A percentile compares a stretch with the other conserved stretches of the same genome.
phyloP scores from a whole-genome alignment of 1,140 invertebrate genomes.

The Polyergus mexicanus region DNA sequence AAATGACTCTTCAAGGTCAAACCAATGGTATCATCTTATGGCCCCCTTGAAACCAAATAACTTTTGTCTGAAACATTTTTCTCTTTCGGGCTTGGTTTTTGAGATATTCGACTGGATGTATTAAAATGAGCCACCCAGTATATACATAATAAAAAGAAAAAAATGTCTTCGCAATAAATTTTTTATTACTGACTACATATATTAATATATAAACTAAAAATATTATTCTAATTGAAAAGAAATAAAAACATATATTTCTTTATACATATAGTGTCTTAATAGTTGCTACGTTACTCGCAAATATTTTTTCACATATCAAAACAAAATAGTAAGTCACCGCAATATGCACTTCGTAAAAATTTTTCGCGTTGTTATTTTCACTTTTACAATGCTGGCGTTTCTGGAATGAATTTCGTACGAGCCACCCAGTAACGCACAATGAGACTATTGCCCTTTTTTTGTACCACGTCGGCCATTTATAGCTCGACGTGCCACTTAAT shows the following conservation, averaged over 20 bases:
- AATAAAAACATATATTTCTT: not conserved
- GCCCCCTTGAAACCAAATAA: too few relatives aligned
- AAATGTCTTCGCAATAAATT: not conserved
- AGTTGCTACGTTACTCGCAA: not conserved
- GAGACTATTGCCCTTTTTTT: conserved; percentile 66
- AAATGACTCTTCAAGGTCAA: too few relatives aligned
- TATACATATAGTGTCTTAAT: not conserved
- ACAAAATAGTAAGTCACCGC: not conserved
- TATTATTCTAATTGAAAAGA: too few relatives aligned
- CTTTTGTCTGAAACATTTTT: too few relatives aligned
- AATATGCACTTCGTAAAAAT: not conserved
- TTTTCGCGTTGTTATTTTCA: not conserved
- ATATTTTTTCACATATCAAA: not conserved
- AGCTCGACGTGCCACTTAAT: conserved; percentile 82
- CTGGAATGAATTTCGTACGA: not conserved
- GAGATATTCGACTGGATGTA: too few relatives aligned
- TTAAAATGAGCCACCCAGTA: too few relatives aligned
- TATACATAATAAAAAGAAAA: not conserved
- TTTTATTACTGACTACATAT: conserved; percentile 3
- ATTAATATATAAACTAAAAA: not conserved
- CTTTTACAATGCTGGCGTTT: not conserved
- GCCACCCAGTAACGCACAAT: conserved; percentile 27
- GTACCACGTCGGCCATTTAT: conserved; percentile 75
- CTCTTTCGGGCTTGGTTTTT: too few relatives aligned
- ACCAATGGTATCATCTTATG: too few relatives aligned